Evolutionary conservation across 2,888 invertebrate species (phyloP), one percentile per base, ranked within the genome.

Genomic region (Epistrophe grossulariae): DNA sequence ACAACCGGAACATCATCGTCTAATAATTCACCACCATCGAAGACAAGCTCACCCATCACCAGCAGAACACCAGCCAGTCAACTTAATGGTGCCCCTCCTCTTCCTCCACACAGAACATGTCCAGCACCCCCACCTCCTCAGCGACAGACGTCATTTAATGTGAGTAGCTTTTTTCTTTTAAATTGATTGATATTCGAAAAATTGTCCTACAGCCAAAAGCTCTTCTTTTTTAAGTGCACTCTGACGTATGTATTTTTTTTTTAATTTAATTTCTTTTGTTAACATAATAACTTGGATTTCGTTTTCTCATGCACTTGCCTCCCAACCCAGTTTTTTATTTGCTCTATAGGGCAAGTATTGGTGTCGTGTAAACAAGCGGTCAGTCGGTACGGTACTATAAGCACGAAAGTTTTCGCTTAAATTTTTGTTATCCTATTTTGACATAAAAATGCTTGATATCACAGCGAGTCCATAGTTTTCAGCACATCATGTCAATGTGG

Each of bases 121-220:
- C 93, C 93, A 71, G 91, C 91, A 31, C 93, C 93, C 60, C 93
- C 92, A n/a, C 92, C 92, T 40, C 93, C 93, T 38, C 91, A 90
- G 71, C 90, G 93, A 43, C 93, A 92, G 84, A 89, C 92, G 10
- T 87, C 84, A 70, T 80, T 76, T 79, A 92, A 90, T 90, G 93
- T 93, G 89, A 92, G 92, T 91, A 88, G 24, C 64, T 71, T 57
- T n/a, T 66, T 50, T 59, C 48, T 57, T 59, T 48, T 31, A 17
- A 55, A 45, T 59, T 10, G 17, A 11, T 43, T 57, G n/a, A 15
- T 59, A 8, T 31, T 17, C 13, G 8, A 66, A 55, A 40, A 17
- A 57, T 40, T 38, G 13, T 45, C 35, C 15, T 38, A 43, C 10
- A 8, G 35, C 77, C 55, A 71, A 82, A 82, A 81, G 62, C 78